Percentiles rank a stretch among this genome's conserved stretches.
phyloP scores from a whole-genome alignment of 2,797 vertebrate genomes.

The Hafferia zeledoni region DNA sequence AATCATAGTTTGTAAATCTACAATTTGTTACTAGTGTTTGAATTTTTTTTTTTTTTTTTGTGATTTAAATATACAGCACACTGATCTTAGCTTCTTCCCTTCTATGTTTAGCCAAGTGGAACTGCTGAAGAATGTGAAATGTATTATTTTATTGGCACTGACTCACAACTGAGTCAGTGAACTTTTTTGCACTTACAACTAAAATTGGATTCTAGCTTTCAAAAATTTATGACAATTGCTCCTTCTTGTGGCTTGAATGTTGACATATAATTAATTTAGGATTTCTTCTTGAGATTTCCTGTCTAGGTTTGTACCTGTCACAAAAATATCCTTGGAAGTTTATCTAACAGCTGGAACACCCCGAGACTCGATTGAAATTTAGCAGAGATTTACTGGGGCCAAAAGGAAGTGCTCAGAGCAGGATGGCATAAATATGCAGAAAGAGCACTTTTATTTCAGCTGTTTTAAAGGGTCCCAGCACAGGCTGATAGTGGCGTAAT shows the following conservation, averaged over 20 bases:
- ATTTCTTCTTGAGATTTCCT: constrained; percentile 78
- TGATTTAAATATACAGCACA: constrained; percentile 46
- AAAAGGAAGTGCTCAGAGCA: constrained; percentile 62
- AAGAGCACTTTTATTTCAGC: constrained; percentile 34
- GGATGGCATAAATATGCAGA: constrained; percentile 65
- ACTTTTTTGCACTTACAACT: constrained; percentile 63
- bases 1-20: not conserved
- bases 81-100: constrained; percentile 51
- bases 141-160: constrained; percentile 74
- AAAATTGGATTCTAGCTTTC: constrained; percentile 73
- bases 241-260: constrained; percentile 82
- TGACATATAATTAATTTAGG: constrained; percentile 81
- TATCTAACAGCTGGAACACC: constrained; percentile 76
- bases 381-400: constrained; percentile 49
- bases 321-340: constrained; percentile 77
- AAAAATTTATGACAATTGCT: constrained; percentile 79
- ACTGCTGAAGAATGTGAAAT: constrained; percentile 75
- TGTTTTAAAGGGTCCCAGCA: constrained; percentile 20
- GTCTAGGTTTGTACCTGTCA: constrained; percentile 79
- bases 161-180: constrained; percentile 69
- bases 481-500: constrained; percentile 22
- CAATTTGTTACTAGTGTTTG: not conserved
- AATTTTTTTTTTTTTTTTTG: constrained; percentile 33
- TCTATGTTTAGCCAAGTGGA: constrained; percentile 74
- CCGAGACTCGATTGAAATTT: constrained; percentile 11